phyloP scores from a whole-genome alignment of 1,140 invertebrate species.

The Lepidurus apus region DNA sequence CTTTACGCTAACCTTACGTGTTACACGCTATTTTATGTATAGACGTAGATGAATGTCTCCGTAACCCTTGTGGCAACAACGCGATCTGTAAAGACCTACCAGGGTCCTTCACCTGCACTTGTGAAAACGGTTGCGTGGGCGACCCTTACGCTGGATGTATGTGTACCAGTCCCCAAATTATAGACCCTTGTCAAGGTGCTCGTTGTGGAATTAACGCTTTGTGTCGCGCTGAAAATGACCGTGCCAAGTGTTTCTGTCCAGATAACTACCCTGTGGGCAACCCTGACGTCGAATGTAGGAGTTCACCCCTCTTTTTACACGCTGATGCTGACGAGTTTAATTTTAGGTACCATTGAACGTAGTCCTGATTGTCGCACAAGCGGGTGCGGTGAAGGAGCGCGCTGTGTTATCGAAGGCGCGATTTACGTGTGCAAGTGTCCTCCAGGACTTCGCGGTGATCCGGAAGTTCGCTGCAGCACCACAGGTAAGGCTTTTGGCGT shows the following conservation, averaged over 20 bases:
- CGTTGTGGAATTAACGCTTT: conserved; percentile 74
- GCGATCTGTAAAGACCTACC: conserved; percentile 67
- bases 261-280: conserved; percentile 71
- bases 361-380: conserved; percentile 64
- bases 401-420: conserved; percentile 69
- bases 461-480: conserved; percentile 61
- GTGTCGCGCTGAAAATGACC: conserved; percentile 58
- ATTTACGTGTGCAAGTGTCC: conserved; percentile 76
- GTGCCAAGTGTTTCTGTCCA: conserved; percentile 76
- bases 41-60: conserved; percentile 63
- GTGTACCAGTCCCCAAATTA: conserved; percentile 58
- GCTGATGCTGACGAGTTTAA: conserved; percentile 11
- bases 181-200: conserved; percentile 62
- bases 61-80: conserved; percentile 77
- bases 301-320: conserved; percentile 21
- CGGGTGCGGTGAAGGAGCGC: conserved; percentile 73
- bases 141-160: conserved; percentile 71
- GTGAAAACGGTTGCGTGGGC: conserved; percentile 68
- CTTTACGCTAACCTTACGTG: too few relatives aligned
- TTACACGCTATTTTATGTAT: too few relatives aligned
- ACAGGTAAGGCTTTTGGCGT: conserved; percentile 60
- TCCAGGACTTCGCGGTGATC: conserved; percentile 63
- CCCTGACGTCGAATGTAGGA: conserved; percentile 74
- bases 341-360: conserved; percentile 58
- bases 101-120: conserved; percentile 68